Evolutionary conservation across 2,797 vertebrate genomes (phyloP), one percentile per base, ranked within the genome.

Genomic region (Sparus aurata): DNA sequence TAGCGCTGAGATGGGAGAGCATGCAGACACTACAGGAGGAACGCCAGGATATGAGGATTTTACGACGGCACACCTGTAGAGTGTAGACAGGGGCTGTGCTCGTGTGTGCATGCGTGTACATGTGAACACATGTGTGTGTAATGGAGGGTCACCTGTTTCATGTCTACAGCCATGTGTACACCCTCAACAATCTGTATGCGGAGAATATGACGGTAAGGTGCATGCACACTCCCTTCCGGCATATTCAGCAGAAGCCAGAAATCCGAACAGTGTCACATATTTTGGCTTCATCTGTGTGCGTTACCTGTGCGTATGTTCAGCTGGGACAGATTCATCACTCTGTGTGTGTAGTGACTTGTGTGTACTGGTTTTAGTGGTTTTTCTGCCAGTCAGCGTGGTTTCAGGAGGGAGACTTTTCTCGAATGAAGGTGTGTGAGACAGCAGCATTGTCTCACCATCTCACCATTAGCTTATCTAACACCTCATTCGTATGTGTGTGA

Each of bases 81-180:
- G 71, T 77, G 1, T 79, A 87, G 85, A 77, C 86, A 2, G 80
- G 74, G 30, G 79, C 65, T 25, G 55, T 74, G 38, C n/a, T 17
- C n/a, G 38, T 4, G 27, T 34, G 46, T 50, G 75, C 55, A 57
- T 83, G 85, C n/a, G 70, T 69, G 85, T 68, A 67, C 70, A 85
- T 4, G 41, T 73, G 75, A 55, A 63, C 71, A 34, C 65, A 5
- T 65, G 38, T 54, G 47, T 71, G 85, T 73, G 77, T 78, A 59
- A 96, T 95, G 95, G 94, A 94, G 79, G 91, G 93, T 84, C 92
- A 93, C 79, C 90, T 94, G 81, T 93, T 95, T 88, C 94, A 95
- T 78, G 87, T 95, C 73, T 94, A 90, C 92, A 95, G 92, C 90
- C 95, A 95, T 81, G 92, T 94, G 90, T 95, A 85, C 89, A 90